Evolutionary conservation across 2,888 invertebrate species (phyloP), one percentile per base, ranked within the genome.

Genomic region (Ormyrus rosae): DNA sequence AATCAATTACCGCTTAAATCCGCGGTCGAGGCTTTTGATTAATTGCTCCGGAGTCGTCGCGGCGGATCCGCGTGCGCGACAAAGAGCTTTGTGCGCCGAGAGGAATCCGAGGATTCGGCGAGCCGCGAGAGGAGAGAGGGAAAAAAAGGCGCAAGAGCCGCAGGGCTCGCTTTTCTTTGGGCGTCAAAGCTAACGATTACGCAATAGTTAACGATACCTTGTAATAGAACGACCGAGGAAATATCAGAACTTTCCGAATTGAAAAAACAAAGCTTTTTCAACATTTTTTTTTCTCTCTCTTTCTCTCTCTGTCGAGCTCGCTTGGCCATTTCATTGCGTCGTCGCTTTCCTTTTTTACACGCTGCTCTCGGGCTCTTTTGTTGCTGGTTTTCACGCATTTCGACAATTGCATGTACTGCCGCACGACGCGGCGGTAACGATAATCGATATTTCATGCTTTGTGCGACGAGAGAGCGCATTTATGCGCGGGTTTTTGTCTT

Each of bases 181-280:
- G 82, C 82, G 48, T 86, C 87, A 85, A 88, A 87, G 87, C 87
- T 88, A 88, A 88, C 87, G 87, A 88, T 88, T 88, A 88, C 86
- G 85, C 85, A 85, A 84, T 85, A 85, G 88, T 88, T 88, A 87
- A 87, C 86, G 88, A 88, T 86, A 86, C 83, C 81, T 81, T 82
- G 83, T 83, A n/a, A 34, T 34, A 3, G 34, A 34, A 34, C 34
- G 34, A 34, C 34, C 34, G 34, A 34, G 34, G 34, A 34, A 34
- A 34, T 34, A 34, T 34, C 34, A 34, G 34, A 34, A 34, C 34
- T 34, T 34, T 34, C 34, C 34, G 4, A 34, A 34, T 34, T 34
- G 34, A 34, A 34, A 34, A 34, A 4, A 34, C 34, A 34, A 34
- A 34, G 34, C 34, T 34, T 34, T 34, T 34, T 34, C 34, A 34